Evolutionary conservation across 1,140 invertebrate genomes (phyloP), one percentile per base, ranked within the genome.

Genomic region (Octopus sinensis): DNA sequence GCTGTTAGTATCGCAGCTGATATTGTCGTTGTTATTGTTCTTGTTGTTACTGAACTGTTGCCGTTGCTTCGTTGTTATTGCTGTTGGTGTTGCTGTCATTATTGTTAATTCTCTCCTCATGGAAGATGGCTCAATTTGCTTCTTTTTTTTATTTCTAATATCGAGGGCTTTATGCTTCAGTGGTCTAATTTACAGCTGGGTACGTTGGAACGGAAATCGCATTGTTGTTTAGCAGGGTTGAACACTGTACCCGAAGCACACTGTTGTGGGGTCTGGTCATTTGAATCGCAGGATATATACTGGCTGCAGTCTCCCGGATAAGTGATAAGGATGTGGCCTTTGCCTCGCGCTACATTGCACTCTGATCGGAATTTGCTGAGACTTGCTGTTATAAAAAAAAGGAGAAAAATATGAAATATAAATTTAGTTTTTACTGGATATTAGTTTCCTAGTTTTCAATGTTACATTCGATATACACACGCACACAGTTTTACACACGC

Each of bases 201-300:
- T 52, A 52, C 76, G 76, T 53, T 77, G 13, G n/a, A 23, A 51
- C 52, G 43, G 6, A 52, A 77, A 17, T 77, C 76, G 43, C 76
- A 77, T 6, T 6, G 30, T 53, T 77, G 76, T 53, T 30, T 77
- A 13, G 4, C 43, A 4, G 52, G 5, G 23, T 77, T 77, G 43
- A 77, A 77, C 5, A 77, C 76, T 6, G 52, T 51, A 13, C 76
- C 76, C 4, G 30, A 53, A 6, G 76, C 43, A 17, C 76, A 77
- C 6, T 0, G 30, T 17, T 77, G 76, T 0, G 43, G 30, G 30
- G 0, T 52, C 30, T 77, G 76, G 23, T 77, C 52, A 51, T 77
- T 77, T 51, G 76, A 77, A 43, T 77, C 76, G 23, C 76, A 77
- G 7, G 76, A 77, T 9, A 77, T 43, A 17, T 77, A 77, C 30